Evolutionary conservation across 2,888 invertebrate genomes (phyloP), one percentile per base, ranked within the genome.

Genomic region (Drosophila tripunctata): DNA sequence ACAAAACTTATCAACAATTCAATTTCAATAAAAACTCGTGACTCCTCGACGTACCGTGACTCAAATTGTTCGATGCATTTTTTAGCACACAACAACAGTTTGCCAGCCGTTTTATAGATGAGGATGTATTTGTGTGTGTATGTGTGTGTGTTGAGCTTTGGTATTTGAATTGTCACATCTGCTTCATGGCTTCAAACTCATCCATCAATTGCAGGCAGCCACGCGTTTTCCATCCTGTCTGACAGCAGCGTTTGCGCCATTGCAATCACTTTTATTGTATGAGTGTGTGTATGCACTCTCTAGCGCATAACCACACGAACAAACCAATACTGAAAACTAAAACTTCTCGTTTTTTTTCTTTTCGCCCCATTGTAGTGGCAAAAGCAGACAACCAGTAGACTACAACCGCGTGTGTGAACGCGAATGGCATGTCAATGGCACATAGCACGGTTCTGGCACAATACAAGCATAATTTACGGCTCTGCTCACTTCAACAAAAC

Each of bases 1-100:
- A 84, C 88, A 81, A 71, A 84, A 87, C 83, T 84, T 88, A 84
- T 84, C 83, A 84, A 87, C 83, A 87, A 84, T 84, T 84, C 88
- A 84, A 84, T 84, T 84, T 88, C 81, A 88, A 88, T 84, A 88
- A 82, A 80, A 84, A 87, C 87, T 66, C 69, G 57, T 61, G 66
- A 61, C 84, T 71, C 67, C 51, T 19, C 65, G 35, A 19, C 41
- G 38, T 47, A 14, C 63, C 67, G 63, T 63, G 63, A 68, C 82
- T 75, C 85, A 74, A 74, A 74, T 80, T 66, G 63, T 75, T 66
- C 78, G 41, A 56, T 88, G 83, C 81, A 87, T 86, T 88, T 83
- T 87, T 81, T 71, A 78, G 47, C 66, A 41, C 65, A 64, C 51
- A 52, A 64, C 51, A 52, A 66, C 48, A 35, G 22, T 48, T 48